Evolutionary conservation across 1,140 invertebrate species (phyloP).

Genomic region (Apocrypta bakeri): DNA sequence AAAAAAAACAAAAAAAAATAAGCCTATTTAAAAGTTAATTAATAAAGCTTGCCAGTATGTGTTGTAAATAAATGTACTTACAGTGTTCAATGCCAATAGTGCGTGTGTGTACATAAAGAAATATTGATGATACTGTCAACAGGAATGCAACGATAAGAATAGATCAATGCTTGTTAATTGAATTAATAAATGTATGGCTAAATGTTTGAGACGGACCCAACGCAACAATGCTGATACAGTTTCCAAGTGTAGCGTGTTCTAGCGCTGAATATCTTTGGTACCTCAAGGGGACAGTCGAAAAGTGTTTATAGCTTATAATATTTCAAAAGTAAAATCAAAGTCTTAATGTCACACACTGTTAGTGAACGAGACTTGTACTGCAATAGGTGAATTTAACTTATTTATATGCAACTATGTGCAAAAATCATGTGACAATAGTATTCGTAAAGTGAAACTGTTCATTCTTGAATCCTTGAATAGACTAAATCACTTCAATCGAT

Average conservation of each 20-base stretch:
- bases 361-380: constrained; percentile 8
- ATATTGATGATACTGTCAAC: constrained; percentile 37
- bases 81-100: constrained; percentile 73
- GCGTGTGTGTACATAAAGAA: constrained; percentile 71
- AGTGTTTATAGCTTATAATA: constrained; percentile 32
- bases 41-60: constrained; percentile 70
- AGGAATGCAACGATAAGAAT: constrained; percentile 31
- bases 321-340: constrained; percentile 37
- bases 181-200: constrained; percentile 4
- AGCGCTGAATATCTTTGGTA: constrained; percentile 33
- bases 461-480: not conserved
- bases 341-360: constrained; percentile 12
- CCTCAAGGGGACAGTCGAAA: constrained; percentile 29
- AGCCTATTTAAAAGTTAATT: constrained; percentile 57
- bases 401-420: constrained; percentile 17
- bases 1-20: too few species aligned
- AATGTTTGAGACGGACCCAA: not conserved
- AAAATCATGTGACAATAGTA: constrained; percentile 28
- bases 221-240: not conserved
- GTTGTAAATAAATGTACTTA: constrained; percentile 76
- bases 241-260: constrained; percentile 38
- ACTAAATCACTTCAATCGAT: constrained; percentile 10
- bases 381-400: constrained; percentile 34
- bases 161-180: constrained; percentile 42
- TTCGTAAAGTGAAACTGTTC: not conserved